phyloP scores from a whole-genome alignment of 2,888 invertebrate species.

The Apoderus coryli region DNA sequence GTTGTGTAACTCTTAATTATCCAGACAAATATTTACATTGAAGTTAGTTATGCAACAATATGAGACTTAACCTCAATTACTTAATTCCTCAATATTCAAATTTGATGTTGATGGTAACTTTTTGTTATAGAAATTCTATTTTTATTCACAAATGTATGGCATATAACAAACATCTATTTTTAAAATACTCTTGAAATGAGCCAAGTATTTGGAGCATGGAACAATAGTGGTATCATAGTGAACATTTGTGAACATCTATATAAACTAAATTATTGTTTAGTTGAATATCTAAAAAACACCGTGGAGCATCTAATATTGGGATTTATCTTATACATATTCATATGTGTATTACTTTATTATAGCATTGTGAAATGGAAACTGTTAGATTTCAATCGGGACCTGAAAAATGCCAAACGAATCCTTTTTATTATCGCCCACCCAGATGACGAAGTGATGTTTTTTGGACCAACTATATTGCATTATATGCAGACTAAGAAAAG shows the following conservation, averaged over 20 bases:
- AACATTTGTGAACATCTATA: slow-evolving; percentile 14
- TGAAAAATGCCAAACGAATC: slow-evolving; percentile 43
- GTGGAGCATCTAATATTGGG: slow-evolving; percentile 40
- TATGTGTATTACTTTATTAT: slow-evolving; percentile 36
- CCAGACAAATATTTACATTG: too few relatives aligned
- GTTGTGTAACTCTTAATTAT: too few relatives aligned
- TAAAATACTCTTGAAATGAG: slow-evolving; percentile 29
- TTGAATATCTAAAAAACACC: slow-evolving; percentile 35
- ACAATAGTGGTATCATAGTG: slow-evolving; percentile 17
- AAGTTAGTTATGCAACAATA: too few relatives aligned
- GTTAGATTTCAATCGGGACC: slow-evolving; percentile 36
- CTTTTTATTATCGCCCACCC: slow-evolving; percentile 88
- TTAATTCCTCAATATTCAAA: too few relatives aligned
- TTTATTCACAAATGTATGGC: too few relatives aligned
- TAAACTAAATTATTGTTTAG: slow-evolving; percentile 14
- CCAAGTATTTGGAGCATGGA: slow-evolving; percentile 23
- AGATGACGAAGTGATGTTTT: slow-evolving; percentile 99
- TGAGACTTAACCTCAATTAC: too few relatives aligned
- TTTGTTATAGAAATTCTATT: slow-evolving; percentile 21
- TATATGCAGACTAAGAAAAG: slow-evolving; percentile 46
- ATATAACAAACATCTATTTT: too few relatives aligned
- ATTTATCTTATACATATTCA: slow-evolving; percentile 37
- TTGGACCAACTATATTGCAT: slow-evolving; percentile 76
- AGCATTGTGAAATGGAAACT: slow-evolving; percentile 31
- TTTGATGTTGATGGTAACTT: too few relatives aligned